These are phyloP conservation scores for Drosophila parthenogenetica DNA, from an alignment of 2,888 invertebrate genomes.

Conservation along the genomic window DNA sequence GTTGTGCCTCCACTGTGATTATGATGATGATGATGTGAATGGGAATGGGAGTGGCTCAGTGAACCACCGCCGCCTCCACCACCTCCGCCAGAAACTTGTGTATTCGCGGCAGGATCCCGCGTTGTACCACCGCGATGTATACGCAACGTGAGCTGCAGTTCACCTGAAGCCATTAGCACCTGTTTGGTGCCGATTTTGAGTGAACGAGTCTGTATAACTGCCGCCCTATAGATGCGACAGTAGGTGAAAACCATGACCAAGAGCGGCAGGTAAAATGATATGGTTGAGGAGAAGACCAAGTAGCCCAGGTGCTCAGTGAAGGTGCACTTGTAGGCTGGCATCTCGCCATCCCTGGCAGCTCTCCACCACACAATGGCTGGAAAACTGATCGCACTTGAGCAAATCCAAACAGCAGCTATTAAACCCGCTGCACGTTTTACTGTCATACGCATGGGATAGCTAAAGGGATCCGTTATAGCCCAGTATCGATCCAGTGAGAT, in stretches of 20 bases:
- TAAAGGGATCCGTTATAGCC: constrained; percentile 99
- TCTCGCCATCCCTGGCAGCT: constrained; percentile 92
- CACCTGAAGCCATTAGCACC: constrained; percentile 93
- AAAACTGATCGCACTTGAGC: constrained; percentile 98
- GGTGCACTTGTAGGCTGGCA: constrained; percentile 94
- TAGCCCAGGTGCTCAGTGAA: constrained; percentile 99
- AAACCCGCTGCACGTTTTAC: constrained; percentile 93
- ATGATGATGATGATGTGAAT: constrained; percentile 82
- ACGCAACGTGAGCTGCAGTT: constrained; percentile 94
- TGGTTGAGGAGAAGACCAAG: constrained; percentile 97
- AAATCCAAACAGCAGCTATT: constrained; percentile 98
- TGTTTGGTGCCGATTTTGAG: constrained; percentile 96
- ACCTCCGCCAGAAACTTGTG: constrained; percentile 73
- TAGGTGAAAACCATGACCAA: constrained; percentile 99
- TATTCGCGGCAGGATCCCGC: constrained; percentile 86
- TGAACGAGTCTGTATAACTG: constrained; percentile 95
- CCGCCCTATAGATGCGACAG: constrained; percentile 97
- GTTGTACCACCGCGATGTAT: constrained; percentile 96
- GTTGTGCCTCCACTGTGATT: constrained; percentile 84
- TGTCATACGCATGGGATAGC: constrained; percentile 98
- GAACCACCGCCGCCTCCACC: constrained; percentile 83
- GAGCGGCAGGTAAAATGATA: constrained; percentile 98
- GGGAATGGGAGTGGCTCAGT: constrained; percentile 81
- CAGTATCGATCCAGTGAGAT: constrained; percentile 98
- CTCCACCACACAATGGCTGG: constrained; percentile 99